A percentile compares a stretch with the other conserved stretches of the same genome.
These are phyloP conservation scores for Scaptomyza cyrtandrae DNA, from an alignment of 2,888 invertebrate species.

Conservation along the genomic window DNA sequence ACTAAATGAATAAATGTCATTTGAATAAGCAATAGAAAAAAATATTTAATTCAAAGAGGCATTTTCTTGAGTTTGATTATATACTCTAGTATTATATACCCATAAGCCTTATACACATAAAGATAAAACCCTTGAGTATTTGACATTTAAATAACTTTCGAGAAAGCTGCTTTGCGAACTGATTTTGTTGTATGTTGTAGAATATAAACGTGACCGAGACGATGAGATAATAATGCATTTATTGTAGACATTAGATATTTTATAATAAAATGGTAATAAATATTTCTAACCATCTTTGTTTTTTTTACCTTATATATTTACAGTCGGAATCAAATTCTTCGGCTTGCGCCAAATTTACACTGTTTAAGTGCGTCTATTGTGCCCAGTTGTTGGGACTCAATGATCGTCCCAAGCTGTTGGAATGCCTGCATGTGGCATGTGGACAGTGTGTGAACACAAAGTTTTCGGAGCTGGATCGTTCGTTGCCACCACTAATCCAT, in stretches of 20 bases:
- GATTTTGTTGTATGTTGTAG: no score
- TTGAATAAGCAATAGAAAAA: slow-evolving; percentile 26
- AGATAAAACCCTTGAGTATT: slow-evolving; percentile 10
- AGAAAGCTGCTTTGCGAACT: no score
- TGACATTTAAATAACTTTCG: neutral
- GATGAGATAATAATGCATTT: no score
- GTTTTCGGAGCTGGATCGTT: slow-evolving; percentile 85
- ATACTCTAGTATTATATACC: slow-evolving; percentile 23
- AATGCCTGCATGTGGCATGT: slow-evolving; percentile 95
- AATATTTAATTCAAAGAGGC: slow-evolving; percentile 14
- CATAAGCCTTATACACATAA: slow-evolving; percentile 21
- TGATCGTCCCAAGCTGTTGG: slow-evolving; percentile 91
- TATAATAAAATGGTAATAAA: neutral
- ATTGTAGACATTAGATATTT: no score
- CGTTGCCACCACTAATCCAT: slow-evolving; percentile 83
- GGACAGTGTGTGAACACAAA: slow-evolving; percentile 90
- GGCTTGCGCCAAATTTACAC: slow-evolving; percentile 79
- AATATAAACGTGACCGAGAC: no score
- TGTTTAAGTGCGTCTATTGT: slow-evolving; percentile 86
- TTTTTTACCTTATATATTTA: slow-evolving; percentile 15
- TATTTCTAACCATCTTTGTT: neutral
- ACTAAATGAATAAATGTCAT: neutral
- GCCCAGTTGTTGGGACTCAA: slow-evolving; percentile 85
- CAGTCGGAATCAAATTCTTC: slow-evolving; percentile 83
- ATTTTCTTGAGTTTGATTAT: slow-evolving; percentile 14